Conservation (phyloP, 2,888 invertebrate genomes). For the Pristionchus mayeri region DNA sequence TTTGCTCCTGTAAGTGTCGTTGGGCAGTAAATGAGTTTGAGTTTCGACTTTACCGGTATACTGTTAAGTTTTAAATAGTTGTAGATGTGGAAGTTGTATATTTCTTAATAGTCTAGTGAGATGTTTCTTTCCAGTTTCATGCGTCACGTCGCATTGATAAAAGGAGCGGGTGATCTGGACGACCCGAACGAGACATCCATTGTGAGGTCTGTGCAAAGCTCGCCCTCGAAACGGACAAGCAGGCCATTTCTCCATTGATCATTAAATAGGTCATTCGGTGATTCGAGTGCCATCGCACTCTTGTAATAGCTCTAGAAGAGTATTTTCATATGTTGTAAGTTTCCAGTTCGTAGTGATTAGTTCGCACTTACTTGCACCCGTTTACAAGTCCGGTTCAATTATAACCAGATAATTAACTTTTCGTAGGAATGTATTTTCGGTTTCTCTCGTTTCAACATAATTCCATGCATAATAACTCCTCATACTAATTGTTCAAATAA, state of each 20-base stretch:
- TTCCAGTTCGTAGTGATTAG: not conserved
- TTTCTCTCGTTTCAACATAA: constrained; percentile 22
- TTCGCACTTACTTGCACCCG: not conserved
- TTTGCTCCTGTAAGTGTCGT: too few species aligned
- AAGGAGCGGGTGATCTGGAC: not conserved
- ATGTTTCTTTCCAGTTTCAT: constrained; percentile 40
- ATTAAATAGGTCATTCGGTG: not conserved
- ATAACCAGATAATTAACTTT: not conserved
- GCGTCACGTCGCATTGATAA: constrained; percentile 43
- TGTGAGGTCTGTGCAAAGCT: not conserved
- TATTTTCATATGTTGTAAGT: not conserved
- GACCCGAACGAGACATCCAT: constrained; percentile 41
- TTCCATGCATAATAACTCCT: not conserved
- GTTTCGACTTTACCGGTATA: too few species aligned
- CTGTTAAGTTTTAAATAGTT: too few species aligned
- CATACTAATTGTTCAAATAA: not conserved
- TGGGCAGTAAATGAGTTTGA: too few species aligned
- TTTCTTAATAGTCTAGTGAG: too few species aligned
- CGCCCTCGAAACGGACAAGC: not conserved
- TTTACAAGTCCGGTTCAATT: constrained; percentile 5
- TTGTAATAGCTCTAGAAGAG: constrained; percentile 32
- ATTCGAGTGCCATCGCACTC: not conserved
- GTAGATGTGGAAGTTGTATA: too few species aligned
- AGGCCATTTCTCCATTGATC: not conserved
- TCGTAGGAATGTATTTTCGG: not conserved